Conservation (phyloP, 2,113 vertebrate species). For the Mirounga angustirostris region DNA sequence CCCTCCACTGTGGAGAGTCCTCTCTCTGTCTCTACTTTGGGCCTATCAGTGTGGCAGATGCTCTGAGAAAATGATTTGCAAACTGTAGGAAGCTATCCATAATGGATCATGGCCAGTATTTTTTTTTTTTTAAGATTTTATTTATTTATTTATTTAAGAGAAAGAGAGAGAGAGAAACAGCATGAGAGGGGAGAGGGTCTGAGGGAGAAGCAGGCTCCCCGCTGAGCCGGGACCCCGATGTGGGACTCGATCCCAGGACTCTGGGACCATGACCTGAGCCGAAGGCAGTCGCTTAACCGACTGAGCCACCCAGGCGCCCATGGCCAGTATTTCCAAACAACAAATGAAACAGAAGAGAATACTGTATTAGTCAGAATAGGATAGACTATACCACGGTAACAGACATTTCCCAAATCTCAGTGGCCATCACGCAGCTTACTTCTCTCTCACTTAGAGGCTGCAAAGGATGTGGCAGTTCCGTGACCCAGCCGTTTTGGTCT, state of each 20-base stretch:
- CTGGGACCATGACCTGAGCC: no score
- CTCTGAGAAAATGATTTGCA: conserved; percentile 9
- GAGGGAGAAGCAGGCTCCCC: no score
- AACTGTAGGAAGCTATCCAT: neutral
- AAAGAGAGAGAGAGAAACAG: no score
- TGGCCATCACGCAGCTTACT: neutral
- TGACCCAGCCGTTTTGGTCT: neutral
- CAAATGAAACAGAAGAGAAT: neutral
- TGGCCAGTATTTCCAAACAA: neutral
- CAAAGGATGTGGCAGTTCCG: neutral
- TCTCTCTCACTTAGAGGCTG: neutral
- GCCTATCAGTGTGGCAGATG: neutral
- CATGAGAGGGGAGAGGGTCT: no score
- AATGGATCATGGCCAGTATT: neutral
- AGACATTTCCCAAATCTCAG: neutral
- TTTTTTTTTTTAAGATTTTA: no score
- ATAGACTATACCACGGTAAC: neutral
- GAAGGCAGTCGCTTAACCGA: no score
- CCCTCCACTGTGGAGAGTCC: neutral
- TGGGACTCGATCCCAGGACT: no score
- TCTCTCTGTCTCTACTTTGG: neutral
- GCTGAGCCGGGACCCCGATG: no score
- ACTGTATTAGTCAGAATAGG: neutral
- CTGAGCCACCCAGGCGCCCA: no score
- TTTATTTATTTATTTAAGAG: no score